Evolutionary conservation across 64 coral and sea anemone species (phyloP), one percentile per base, ranked within the genome.

Genomic region (Acropora tenuis): DNA sequence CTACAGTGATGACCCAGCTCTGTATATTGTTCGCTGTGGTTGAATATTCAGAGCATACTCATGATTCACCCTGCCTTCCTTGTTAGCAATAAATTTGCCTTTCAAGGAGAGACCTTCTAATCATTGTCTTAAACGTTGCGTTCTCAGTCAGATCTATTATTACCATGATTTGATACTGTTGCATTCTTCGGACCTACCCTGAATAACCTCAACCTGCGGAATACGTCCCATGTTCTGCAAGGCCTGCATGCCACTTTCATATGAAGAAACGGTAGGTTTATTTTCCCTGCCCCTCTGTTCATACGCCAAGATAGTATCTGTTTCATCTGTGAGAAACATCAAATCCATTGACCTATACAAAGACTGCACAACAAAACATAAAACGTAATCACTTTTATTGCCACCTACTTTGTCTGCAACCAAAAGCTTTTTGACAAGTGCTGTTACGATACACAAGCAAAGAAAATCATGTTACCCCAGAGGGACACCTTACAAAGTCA

Each of bases 181-280:
- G 52, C 6, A 55, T 55, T 55, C 5, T 10, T 12, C 61, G 47
- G 15, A 18, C 71, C 57, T 93, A 98, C 96, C 96, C 83, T 98
- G 96, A 47, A 98, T 75, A 9, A 88, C 93, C 74, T 98, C 96
- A 8, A 98, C 88, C 84, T 95, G 94, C 49, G 95, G 94, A 8
- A 96, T 95, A n/a, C 94, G 90, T 6, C 74, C 94, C 94, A 98
- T 93, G 71, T 90, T 93, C 83, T 94, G 89, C 10, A 98, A 47
- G 50, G 94, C 97, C 40, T 95, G 88, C 91, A 98, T 93, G 13
- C 97, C 94, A 84, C 93, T 95, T 68, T 98, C 97, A 94, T 96
- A 98, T 9, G 92, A 81, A 75, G 79, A 92, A 17, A 90, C 77
- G 19, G 79, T 95, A 18, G 78, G 58, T 18, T 13, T 85, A 11